Evolutionary conservation across 2,113 vertebrate species (phyloP).

Genomic region (Podiceps cristatus): DNA sequence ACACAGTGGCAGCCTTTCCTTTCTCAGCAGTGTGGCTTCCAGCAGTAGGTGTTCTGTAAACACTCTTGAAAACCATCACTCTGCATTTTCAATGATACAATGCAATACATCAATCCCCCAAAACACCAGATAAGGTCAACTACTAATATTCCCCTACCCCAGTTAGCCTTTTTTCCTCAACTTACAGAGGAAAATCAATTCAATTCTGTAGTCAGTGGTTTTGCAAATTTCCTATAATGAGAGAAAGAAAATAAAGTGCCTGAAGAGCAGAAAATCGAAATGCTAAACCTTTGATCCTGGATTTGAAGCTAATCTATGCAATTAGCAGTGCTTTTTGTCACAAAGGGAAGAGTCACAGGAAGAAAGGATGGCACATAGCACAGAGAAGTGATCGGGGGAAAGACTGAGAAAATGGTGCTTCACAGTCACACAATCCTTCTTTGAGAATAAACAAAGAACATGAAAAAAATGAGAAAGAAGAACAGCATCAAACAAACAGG

Average conservation of each 20-base stretch:
- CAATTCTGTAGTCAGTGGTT: not conserved
- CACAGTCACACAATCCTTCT: not conserved
- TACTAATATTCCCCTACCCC: not conserved
- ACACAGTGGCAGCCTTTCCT: not conserved
- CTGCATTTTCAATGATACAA: not conserved
- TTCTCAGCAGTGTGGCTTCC: not conserved
- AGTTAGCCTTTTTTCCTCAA: not conserved
- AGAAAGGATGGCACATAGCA: not conserved
- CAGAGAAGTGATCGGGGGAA: not conserved
- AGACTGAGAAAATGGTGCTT: not conserved
- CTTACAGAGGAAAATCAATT: not conserved
- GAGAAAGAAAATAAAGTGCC: slow-evolving; percentile 7
- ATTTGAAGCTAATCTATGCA: slow-evolving; percentile 19
- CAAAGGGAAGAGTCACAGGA: not conserved
- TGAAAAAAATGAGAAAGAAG: not conserved
- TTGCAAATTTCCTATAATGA: not conserved
- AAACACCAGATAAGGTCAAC: not conserved
- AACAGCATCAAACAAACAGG: not conserved
- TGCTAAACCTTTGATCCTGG: not conserved
- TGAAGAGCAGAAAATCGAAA: slow-evolving; percentile 22
- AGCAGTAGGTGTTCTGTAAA: not conserved
- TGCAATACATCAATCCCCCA: not conserved
- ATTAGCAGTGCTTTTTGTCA: not conserved
- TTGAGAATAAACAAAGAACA: not conserved
- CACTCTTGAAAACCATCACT: not conserved